phyloP scores from a whole-genome alignment of 2,797 vertebrate species.

The Pipistrellus nathusii region DNA sequence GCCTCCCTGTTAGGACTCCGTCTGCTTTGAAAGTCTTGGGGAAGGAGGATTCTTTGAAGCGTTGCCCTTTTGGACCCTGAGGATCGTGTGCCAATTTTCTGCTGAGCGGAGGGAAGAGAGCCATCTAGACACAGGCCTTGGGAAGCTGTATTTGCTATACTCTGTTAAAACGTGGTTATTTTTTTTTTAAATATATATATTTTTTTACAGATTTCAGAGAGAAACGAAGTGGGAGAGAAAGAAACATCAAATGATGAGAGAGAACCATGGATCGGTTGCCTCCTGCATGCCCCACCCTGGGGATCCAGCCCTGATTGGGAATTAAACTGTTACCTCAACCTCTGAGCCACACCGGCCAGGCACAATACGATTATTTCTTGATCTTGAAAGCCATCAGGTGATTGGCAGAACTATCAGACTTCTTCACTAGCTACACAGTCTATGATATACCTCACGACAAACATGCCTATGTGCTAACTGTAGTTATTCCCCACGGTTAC shows the following conservation, averaged over 20 bases:
- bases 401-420: not conserved
- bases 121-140: not conserved
- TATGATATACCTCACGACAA: not conserved
- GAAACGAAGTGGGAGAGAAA: no score
- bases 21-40: not conserved
- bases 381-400: not conserved
- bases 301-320: no score
- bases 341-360: no score
- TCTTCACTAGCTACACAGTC: not conserved
- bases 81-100: not conserved
- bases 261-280: no score
- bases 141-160: not conserved
- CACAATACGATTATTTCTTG: not conserved
- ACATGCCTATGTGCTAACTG: not conserved
- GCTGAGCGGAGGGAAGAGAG: not conserved
- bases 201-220: no score
- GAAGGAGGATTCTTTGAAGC: not conserved
- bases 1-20: not conserved
- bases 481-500: not conserved
- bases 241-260: no score
- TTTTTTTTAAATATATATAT: not conserved
- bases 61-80: not conserved
- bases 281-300: no score
- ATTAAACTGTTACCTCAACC: no score
- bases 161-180: not conserved